These are phyloP conservation scores for Coracias cyanogaster DNA, from an alignment of 2,797 vertebrate genomes.

Conservation along the genomic window DNA sequence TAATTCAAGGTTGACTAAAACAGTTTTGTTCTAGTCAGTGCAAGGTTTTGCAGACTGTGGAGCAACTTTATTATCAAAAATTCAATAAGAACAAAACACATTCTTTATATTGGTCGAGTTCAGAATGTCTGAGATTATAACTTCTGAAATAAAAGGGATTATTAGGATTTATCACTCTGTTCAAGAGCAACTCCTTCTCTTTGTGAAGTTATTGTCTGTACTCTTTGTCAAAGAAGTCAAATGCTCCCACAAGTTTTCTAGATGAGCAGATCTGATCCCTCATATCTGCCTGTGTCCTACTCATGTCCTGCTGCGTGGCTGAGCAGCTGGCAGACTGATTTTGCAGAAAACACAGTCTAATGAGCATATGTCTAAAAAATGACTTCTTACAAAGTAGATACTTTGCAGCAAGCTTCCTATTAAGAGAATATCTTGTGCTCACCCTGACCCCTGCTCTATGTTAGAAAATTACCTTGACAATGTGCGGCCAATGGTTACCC, in stretches of 20 bases:
- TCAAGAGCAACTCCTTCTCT: neutral
- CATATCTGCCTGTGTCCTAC: neutral
- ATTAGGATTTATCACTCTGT: neutral
- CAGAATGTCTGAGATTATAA: neutral
- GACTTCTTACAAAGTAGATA: neutral
- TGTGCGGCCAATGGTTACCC: neutral
- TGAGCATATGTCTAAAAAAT: neutral
- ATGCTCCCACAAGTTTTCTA: neutral
- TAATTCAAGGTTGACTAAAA: neutral
- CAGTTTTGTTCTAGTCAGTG: neutral
- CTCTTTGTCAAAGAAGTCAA: neutral
- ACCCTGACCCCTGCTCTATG: rapidly evolving
- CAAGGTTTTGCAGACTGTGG: neutral
- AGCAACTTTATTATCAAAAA: neutral
- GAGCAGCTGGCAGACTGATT: neutral
- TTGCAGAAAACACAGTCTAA: neutral
- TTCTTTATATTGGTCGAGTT: neutral
- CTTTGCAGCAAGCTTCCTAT: neutral
- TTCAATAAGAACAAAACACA: neutral
- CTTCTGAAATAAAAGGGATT: neutral
- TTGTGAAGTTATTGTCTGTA: neutral
- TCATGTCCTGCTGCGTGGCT: neutral
- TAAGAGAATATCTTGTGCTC: neutral
- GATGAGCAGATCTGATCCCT: neutral
- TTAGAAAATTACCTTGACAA: neutral